Evolutionary conservation across 2,797 vertebrate species (phyloP).

Genomic region (Heterohyrax brucei): DNA sequence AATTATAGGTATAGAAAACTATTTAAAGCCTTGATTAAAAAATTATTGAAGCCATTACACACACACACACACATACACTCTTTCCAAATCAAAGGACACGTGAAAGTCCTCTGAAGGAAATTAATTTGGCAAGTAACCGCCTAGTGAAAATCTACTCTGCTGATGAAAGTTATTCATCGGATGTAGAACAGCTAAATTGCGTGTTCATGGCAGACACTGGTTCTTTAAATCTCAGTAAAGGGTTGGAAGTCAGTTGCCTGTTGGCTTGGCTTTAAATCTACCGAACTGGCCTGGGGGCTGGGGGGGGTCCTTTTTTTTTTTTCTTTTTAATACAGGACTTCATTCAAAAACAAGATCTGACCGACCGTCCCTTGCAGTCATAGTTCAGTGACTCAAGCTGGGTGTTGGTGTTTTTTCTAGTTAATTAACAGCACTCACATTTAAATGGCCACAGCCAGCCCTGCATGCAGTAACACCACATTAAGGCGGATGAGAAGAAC

Average conservation of each 20-base stretch:
- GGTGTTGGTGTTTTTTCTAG: constrained; percentile 86
- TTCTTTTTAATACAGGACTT: constrained; percentile 74
- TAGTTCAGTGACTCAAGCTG: constrained; percentile 81
- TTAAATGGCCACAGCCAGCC: constrained; percentile 87
- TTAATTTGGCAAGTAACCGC: constrained; percentile 83
- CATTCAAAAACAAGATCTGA: constrained; percentile 83
- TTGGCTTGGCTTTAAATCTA: constrained; percentile 76
- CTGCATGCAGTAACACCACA: constrained; percentile 88
- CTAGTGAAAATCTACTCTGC: constrained; percentile 83
- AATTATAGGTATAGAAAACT: constrained; percentile 8
- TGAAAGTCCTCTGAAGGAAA: constrained; percentile 77
- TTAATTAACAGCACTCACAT: constrained; percentile 90
- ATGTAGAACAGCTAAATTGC: constrained; percentile 79
- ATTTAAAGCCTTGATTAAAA: constrained; percentile 67
- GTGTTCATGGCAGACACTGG: constrained; percentile 74
- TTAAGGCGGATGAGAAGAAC: constrained; percentile 89
- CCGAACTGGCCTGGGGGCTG: constrained; percentile 57
- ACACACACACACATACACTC: neutral
- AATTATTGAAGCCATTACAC: constrained; percentile 41
- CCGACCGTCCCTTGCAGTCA: constrained; percentile 86
- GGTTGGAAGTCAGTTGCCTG: constrained; percentile 41
- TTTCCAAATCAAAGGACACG: constrained; percentile 68
- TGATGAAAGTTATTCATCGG: constrained; percentile 83
- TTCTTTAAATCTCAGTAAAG: constrained; percentile 79
- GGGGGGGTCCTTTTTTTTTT: constrained; percentile 1